phyloP scores from a whole-genome alignment of 2,797 vertebrate genomes.

The Hafferia zeledoni region DNA sequence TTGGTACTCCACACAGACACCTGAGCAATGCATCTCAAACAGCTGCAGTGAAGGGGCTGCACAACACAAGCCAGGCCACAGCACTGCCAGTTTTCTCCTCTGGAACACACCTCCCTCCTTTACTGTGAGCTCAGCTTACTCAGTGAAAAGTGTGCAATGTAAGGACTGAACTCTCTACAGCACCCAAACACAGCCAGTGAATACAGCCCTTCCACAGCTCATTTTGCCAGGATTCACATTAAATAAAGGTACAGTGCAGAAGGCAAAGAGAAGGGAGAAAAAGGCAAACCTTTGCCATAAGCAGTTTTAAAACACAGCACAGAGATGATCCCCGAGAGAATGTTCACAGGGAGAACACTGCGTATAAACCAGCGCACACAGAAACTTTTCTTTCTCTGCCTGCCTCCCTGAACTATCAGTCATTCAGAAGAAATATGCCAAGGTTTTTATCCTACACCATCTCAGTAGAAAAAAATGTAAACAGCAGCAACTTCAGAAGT shows the following conservation, averaged over 20 bases:
- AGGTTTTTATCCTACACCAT: conserved; percentile 29
- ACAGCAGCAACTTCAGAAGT: conserved; percentile 41
- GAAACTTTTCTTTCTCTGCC: neutral
- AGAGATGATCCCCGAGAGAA: neutral
- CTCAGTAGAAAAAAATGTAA: conserved; percentile 47
- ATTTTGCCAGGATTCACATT: neutral
- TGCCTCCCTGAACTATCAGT: neutral
- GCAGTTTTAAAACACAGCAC: neutral
- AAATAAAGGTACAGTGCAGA: neutral
- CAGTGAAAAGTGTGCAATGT: neutral
- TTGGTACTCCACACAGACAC: neutral
- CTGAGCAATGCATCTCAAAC: neutral
- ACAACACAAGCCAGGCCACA: neutral
- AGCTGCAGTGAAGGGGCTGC: neutral
- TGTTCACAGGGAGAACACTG: neutral
- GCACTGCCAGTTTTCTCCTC: neutral
- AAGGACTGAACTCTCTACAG: neutral
- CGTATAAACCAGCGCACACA: neutral
- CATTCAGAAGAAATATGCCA: conserved; percentile 18
- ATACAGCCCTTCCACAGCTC: neutral
- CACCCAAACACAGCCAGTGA: neutral
- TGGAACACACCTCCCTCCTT: neutral
- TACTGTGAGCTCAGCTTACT: neutral
- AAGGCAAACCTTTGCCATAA: neutral
- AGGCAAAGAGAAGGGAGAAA: neutral